Percentiles rank a stretch among this genome's conserved stretches.
These are phyloP conservation scores for Gnathonemus longibarbis DNA, from an alignment of 2,113 vertebrate species.

Conservation along the genomic window DNA sequence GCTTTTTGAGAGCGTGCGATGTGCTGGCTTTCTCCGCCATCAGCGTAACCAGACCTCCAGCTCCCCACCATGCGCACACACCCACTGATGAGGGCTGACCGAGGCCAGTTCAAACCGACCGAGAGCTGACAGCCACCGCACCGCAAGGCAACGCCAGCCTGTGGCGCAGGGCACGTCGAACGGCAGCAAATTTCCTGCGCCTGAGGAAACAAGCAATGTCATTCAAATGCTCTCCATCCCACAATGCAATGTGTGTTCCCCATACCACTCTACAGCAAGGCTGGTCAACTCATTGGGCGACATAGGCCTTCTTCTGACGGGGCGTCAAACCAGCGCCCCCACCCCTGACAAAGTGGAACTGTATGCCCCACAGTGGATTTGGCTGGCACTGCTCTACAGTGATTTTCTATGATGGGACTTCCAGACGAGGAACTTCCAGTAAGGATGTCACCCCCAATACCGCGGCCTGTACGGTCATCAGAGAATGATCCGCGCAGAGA, in stretches of 20 bases:
- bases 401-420: not conserved
- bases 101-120: not conserved
- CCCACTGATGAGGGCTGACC: not conserved
- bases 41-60: not conserved
- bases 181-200: not conserved
- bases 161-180: not conserved
- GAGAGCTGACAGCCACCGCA: not conserved
- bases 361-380: not conserved
- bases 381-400: not conserved
- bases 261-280: not conserved
- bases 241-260: not conserved
- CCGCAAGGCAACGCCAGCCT: not conserved
- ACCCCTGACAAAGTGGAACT: not conserved
- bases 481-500: slow-evolving; percentile 12
- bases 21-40: slow-evolving; percentile 22
- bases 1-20: slow-evolving; percentile 48
- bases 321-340: not conserved
- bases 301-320: not conserved
- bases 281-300: not conserved
- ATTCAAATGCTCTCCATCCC: not conserved
- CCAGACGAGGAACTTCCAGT: not conserved
- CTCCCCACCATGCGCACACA: not conserved
- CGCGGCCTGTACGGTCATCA: slow-evolving; percentile 16
- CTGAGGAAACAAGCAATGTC: not conserved
- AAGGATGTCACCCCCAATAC: not conserved